Percentiles rank a stretch among this genome's conserved stretches.
Evolutionary conservation across 1,140 invertebrate genomes (phyloP).

Genomic region (Phortica variegata): DNA sequence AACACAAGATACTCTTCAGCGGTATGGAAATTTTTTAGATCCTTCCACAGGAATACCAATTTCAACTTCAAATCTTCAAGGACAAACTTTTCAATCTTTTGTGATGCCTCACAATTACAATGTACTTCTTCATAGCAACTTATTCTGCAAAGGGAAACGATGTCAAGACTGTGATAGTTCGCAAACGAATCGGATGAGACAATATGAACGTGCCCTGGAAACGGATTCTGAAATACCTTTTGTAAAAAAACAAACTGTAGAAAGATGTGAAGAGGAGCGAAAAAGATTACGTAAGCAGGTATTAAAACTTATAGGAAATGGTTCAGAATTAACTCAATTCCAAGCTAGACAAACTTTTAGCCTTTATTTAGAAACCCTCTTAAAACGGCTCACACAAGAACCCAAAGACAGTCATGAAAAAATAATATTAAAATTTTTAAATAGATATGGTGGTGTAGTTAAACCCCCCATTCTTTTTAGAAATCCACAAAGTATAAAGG

Average conservation of each 20-base stretch:
- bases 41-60: constrained; percentile 70
- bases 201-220: constrained; percentile 47
- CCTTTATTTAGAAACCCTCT: constrained; percentile 76
- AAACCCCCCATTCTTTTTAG: constrained; percentile 70
- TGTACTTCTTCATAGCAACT: constrained; percentile 67
- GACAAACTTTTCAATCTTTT: constrained; percentile 61
- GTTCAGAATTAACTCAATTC: constrained; percentile 56
- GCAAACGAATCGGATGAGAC: constrained; percentile 46
- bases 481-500: constrained; percentile 32
- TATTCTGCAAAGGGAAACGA: constrained; percentile 42
- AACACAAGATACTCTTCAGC: constrained; percentile 80
- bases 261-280: constrained; percentile 46
- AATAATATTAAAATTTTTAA: constrained; percentile 80
- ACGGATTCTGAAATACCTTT: constrained; percentile 35
- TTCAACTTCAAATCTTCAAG: constrained; percentile 63
- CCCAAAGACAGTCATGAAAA: constrained; percentile 65
- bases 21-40: constrained; percentile 66
- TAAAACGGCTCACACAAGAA: constrained; percentile 68
- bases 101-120: constrained; percentile 74
- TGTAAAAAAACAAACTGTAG: constrained; percentile 30
- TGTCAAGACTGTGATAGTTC: constrained; percentile 28
- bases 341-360: constrained; percentile 81
- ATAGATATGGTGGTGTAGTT: constrained; percentile 74
- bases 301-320: constrained; percentile 42
- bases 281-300: constrained; percentile 42